Percentiles rank a stretch among this genome's conserved stretches.
These are phyloP conservation scores for Cassiopea andromeda DNA, from an alignment of 30 jellyfish, hydroid and myxozoan species.

Conservation along the genomic window DNA sequence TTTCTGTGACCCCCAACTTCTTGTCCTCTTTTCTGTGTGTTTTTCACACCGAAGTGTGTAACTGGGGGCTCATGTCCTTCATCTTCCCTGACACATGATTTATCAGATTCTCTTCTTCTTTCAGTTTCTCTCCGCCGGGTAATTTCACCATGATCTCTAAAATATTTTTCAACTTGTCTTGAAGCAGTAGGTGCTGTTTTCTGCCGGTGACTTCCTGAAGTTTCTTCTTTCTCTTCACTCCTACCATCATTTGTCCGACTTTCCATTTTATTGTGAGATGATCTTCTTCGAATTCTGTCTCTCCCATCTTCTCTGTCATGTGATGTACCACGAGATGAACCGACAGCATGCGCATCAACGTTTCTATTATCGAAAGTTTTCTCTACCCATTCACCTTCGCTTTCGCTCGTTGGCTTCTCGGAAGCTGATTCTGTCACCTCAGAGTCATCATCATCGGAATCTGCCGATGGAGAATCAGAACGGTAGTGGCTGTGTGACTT, in stretches of 20 bases:
- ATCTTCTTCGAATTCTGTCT: not conserved
- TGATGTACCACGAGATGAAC: not conserved
- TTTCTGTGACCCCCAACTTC: not conserved
- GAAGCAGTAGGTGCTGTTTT: not conserved
- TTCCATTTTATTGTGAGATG: not conserved
- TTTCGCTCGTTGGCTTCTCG: slow-evolving; percentile 55
- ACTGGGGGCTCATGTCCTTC: not conserved
- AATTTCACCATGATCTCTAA: not conserved
- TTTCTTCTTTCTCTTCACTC: not conserved
- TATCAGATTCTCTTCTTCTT: not conserved
- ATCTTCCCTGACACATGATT: not conserved
- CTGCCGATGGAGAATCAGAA: slow-evolving; percentile 28
- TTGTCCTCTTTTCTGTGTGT: not conserved
- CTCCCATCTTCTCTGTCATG: not conserved
- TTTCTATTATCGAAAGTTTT: slow-evolving; percentile 8
- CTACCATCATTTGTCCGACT: not conserved
- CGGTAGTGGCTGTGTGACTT: not conserved
- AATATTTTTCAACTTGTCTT: not conserved
- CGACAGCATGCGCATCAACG: not conserved
- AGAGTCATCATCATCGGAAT: slow-evolving; percentile 28
- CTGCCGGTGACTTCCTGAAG: not conserved
- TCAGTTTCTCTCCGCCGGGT: not conserved
- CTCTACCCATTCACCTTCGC: slow-evolving; percentile 80
- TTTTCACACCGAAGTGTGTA: too few species aligned
- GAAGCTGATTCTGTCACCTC: slow-evolving; percentile 70